A percentile compares a stretch with the other conserved stretches of the same genome.
Conservation (phyloP, 2,888 invertebrate species). For the Diaprepes abbreviatus region DNA sequence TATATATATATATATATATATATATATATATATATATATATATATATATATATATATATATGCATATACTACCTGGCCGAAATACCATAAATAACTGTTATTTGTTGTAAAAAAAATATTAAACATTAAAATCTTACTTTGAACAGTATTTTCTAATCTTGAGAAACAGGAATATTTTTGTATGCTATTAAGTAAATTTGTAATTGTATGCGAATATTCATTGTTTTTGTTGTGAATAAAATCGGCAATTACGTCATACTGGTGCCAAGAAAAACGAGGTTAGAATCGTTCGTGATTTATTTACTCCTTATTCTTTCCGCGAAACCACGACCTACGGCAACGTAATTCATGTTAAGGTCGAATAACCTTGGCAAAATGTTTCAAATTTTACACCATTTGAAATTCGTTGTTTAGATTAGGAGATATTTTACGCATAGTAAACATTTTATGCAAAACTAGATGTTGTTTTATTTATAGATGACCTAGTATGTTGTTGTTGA, state of each 20-base stretch:
- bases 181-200: too few species aligned
- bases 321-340: slow-evolving; percentile 33
- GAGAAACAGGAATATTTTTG: too few species aligned
- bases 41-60: too few species aligned
- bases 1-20: too few species aligned
- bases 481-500: background rate
- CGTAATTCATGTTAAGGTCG: slow-evolving; percentile 16
- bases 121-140: too few species aligned
- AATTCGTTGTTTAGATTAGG: slow-evolving; percentile 8
- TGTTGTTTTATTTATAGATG: background rate
- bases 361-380: slow-evolving; percentile 28
- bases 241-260: background rate
- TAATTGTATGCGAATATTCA: background rate
- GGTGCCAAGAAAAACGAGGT: slow-evolving; percentile 9
- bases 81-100: too few species aligned
- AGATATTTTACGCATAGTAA: slow-evolving; percentile 10
- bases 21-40: too few species aligned
- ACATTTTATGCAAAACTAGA: background rate
- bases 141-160: too few species aligned
- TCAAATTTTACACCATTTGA: slow-evolving; percentile 31
- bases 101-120: too few species aligned
- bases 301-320: slow-evolving; percentile 4
- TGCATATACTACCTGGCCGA: too few species aligned
- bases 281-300: slow-evolving; percentile 21
- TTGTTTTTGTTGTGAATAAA: slow-evolving; percentile 3